Percentiles rank a stretch among this genome's conserved stretches.
Evolutionary conservation across 2,113 vertebrate species (phyloP).

Genomic region (Smithornis capensis): DNA sequence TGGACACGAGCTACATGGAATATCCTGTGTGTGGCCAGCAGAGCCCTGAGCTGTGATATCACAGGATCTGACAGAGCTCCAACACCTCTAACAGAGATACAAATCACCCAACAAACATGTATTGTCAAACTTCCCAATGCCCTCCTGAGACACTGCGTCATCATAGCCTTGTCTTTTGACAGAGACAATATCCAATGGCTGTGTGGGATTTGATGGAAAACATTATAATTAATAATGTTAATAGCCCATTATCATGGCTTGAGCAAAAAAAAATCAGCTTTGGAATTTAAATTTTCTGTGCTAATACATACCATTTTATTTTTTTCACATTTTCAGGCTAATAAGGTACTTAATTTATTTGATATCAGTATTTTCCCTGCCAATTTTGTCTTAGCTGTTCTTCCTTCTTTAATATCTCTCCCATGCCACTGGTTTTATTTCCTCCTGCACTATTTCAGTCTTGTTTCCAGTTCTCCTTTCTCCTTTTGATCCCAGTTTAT

Average conservation of each 20-base stretch:
- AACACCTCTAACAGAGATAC: neutral
- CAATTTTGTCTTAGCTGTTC: neutral
- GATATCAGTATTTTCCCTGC: neutral
- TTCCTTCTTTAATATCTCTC: neutral
- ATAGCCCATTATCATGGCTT: neutral
- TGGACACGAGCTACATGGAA: accelerated
- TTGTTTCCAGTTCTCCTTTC: neutral
- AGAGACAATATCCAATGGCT: neutral
- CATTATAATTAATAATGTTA: neutral
- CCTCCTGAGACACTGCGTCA: neutral
- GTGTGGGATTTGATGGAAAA: neutral
- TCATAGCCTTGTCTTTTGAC: neutral
- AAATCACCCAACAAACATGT: accelerated
- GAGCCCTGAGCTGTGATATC: neutral
- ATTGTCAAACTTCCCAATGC: neutral
- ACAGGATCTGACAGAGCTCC: neutral
- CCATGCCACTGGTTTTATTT: neutral
- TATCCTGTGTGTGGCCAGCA: neutral
- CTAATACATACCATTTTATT: neutral
- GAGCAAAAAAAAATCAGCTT: neutral
- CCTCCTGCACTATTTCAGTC: neutral
- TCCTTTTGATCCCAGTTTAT: neutral
- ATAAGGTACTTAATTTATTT: neutral
- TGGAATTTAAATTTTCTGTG: neutral
- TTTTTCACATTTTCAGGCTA: neutral